These are phyloP conservation scores for Morone chrysops DNA, from an alignment of 2,113 vertebrate species.

Conservation along the genomic window DNA sequence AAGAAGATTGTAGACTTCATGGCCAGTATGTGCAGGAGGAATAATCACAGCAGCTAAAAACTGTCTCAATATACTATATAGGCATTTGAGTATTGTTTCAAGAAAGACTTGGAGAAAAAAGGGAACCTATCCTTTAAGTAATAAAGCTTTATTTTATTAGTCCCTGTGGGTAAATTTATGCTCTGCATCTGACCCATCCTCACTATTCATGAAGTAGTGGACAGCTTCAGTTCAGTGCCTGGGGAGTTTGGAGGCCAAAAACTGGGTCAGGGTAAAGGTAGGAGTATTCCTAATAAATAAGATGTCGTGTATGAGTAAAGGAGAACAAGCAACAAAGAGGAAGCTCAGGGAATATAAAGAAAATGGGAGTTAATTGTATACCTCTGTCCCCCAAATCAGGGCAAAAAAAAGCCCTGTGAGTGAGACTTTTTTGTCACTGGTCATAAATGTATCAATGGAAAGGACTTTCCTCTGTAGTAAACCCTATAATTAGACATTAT, in stretches of 20 bases:
- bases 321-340: constrained; percentile 12
- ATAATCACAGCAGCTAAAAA: neutral
- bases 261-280: constrained; percentile 54
- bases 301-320: neutral
- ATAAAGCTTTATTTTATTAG: constrained; percentile 58
- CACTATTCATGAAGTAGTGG: constrained; percentile 45
- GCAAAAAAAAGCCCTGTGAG: neutral
- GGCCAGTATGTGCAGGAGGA: neutral
- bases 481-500: constrained; percentile 23
- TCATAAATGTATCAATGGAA: constrained; percentile 13
- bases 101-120: constrained; percentile 1
- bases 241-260: constrained; percentile 33
- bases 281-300: constrained; percentile 51
- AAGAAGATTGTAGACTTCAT: neutral
- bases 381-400: neutral
- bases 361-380: neutral
- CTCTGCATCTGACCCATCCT: constrained; percentile 49
- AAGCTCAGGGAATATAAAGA: neutral
- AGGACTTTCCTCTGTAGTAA: neutral
- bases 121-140: constrained; percentile 25
- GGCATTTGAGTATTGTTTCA: constrained; percentile 16
- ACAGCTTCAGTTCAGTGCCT: constrained; percentile 31
- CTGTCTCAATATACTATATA: neutral
- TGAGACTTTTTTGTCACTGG: neutral
- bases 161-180: constrained; percentile 45